These are phyloP conservation scores for Epizoanthus rinbou DNA, from an alignment of 92 coral and sea anemone genomes.

Conservation along the genomic window DNA sequence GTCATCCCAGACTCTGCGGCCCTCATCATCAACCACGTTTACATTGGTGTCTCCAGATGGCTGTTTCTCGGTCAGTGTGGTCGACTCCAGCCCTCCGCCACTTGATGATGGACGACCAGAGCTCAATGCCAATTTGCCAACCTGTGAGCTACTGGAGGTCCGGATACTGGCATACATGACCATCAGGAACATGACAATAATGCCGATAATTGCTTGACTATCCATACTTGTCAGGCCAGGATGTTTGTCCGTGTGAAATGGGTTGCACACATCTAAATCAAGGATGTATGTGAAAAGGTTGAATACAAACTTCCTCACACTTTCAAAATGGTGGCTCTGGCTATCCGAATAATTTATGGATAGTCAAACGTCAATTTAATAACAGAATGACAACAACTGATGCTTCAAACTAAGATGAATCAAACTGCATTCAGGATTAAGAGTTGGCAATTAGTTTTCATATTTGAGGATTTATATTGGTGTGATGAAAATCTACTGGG, in stretches of 20 bases:
- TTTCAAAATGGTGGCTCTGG: background rate
- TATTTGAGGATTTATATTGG: no score
- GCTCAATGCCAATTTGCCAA: slow-evolving; percentile 67
- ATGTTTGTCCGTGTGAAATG: slow-evolving; percentile 18
- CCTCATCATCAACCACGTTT: slow-evolving; percentile 64
- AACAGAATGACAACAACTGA: no score
- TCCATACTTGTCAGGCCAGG: slow-evolving; percentile 70
- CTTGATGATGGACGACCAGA: slow-evolving; percentile 20
- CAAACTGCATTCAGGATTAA: no score
- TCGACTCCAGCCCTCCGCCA: slow-evolving; percentile 55
- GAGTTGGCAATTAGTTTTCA: no score
- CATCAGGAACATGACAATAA: slow-evolving; percentile 82
- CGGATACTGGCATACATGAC: slow-evolving; percentile 82
- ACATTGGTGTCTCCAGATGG: slow-evolving; percentile 54
- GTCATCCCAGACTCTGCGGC: slow-evolving; percentile 70
- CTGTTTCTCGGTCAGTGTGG: slow-evolving; percentile 56
- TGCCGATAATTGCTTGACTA: slow-evolving; percentile 75
- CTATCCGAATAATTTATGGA: background rate
- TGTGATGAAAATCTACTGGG: no score
- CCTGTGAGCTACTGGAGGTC: slow-evolving; percentile 82
- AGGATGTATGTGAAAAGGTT: background rate
- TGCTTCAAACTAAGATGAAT: no score
- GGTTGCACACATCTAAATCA: slow-evolving; percentile 74
- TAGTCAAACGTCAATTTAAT: no score
- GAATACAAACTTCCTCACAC: background rate